Evolutionary conservation across 2,888 invertebrate species (phyloP).

Genomic region (Gisinianus flammeolus): DNA sequence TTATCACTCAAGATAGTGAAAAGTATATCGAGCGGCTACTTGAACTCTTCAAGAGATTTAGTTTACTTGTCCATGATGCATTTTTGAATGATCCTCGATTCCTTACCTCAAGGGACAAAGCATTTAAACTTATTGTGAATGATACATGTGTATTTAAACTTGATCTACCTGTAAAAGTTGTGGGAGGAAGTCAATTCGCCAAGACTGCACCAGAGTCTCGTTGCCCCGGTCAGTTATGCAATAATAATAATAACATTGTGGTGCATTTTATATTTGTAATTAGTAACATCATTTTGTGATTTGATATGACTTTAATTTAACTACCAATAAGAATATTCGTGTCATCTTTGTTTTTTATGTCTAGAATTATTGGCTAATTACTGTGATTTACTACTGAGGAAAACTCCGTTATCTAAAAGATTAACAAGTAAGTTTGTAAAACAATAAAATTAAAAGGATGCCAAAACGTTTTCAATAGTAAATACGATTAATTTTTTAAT

Average conservation of each 20-base stretch:
- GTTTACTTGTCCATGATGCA: conserved; percentile 88
- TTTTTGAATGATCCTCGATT: conserved; percentile 97
- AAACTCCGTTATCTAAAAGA: conserved; percentile 94
- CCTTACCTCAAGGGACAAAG: conserved; percentile 96
- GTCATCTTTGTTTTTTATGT: not conserved
- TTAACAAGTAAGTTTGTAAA: conserved; percentile 63
- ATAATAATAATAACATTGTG: not conserved
- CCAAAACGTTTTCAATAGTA: not conserved
- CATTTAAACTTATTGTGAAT: conserved; percentile 96
- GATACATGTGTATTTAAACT: conserved; percentile 85
- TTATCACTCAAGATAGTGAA: conserved; percentile 94
- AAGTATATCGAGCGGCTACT: conserved; percentile 96
- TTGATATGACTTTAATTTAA: too few relatives aligned
- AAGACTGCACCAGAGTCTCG: conserved; percentile 84
- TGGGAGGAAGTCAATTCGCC: conserved; percentile 17
- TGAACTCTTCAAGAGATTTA: conserved; percentile 90
- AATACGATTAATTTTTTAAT: not conserved
- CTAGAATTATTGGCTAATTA: conserved; percentile 94
- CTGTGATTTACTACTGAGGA: conserved; percentile 97
- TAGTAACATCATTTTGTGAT: too few relatives aligned
- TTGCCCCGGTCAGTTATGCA: conserved; percentile 70
- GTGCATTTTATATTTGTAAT: too few relatives aligned
- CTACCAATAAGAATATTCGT: not conserved
- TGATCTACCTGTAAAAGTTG: conserved; percentile 64
- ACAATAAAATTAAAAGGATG: too few relatives aligned